Conservation (phyloP, 2,113 vertebrate genomes). For the Corvus cornix region DNA sequence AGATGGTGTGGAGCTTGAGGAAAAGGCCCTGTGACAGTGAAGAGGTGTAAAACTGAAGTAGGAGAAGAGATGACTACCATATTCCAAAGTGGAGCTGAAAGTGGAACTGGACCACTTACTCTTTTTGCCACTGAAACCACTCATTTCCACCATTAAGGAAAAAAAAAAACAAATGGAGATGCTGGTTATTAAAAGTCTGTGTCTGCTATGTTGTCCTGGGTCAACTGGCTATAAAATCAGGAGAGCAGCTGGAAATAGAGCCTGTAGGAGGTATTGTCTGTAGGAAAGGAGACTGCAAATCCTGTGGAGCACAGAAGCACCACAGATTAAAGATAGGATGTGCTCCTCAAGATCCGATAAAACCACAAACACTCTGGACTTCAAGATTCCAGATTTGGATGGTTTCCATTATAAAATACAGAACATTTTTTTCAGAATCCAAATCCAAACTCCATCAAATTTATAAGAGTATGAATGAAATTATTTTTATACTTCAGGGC, state of each 20-base stretch:
- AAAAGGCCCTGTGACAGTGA: background rate
- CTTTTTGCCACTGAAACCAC: conserved; percentile 20
- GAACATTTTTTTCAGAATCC: background rate
- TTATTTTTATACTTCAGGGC: background rate
- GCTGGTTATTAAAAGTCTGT: background rate
- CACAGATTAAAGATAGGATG: background rate
- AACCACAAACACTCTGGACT: background rate
- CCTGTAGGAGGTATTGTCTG: background rate
- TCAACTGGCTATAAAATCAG: background rate
- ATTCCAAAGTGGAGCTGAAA: background rate
- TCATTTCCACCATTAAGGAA: background rate
- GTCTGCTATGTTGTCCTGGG: background rate
- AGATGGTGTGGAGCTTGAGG: background rate
- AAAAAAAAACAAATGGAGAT: background rate
- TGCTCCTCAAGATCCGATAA: background rate
- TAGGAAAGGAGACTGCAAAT: background rate
- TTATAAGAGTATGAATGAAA: background rate
- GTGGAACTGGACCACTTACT: background rate
- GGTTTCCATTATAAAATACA: background rate
- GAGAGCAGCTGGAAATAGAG: background rate
- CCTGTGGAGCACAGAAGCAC: background rate
- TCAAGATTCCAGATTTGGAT: background rate
- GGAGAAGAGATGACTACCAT: background rate
- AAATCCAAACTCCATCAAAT: background rate
- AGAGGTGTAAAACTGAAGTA: background rate